These are phyloP conservation scores for Tetraodon nigroviridis DNA, from an alignment of 2,113 vertebrate species.

Conservation along the genomic window DNA sequence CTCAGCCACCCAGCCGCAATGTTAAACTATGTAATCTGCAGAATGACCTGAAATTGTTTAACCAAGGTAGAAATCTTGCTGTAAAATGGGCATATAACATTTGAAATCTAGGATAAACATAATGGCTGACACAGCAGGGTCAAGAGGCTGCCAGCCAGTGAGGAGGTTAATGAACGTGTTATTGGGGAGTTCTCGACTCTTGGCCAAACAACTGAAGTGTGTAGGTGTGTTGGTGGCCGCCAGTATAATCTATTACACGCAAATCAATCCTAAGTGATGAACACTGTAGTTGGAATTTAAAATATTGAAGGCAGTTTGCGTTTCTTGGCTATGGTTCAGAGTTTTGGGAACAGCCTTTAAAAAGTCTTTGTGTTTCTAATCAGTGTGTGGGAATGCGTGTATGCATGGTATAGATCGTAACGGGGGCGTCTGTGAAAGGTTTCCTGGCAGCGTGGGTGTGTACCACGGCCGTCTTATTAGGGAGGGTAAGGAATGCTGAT, in stretches of 20 bases:
- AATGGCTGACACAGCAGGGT: not conserved
- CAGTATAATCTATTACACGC: no score
- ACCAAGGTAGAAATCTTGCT: no score
- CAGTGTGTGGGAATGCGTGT: not conserved
- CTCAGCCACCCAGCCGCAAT: no score
- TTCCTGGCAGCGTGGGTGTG: conserved; percentile 16
- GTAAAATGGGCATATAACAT: no score
- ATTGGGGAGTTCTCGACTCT: conserved; percentile 65
- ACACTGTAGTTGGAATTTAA: no score
- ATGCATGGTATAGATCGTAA: not conserved
- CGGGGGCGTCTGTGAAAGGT: conserved; percentile 16
- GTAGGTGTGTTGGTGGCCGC: not conserved
- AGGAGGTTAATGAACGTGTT: conserved; percentile 33
- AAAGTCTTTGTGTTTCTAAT: no score
- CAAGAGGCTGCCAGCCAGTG: not conserved
- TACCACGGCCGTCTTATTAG: conserved; percentile 51
- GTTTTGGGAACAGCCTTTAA: no score
- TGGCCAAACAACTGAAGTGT: conserved; percentile 34
- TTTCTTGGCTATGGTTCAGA: no score
- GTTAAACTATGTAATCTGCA: not conserved
- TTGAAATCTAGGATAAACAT: conserved; percentile 9
- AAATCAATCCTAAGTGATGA: no score
- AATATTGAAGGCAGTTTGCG: no score
- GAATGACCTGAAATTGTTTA: not conserved
- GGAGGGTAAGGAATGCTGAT: conserved; percentile 51